phyloP scores from a whole-genome alignment of 2,113 vertebrate species.

The Bambusicola thoracicus region DNA sequence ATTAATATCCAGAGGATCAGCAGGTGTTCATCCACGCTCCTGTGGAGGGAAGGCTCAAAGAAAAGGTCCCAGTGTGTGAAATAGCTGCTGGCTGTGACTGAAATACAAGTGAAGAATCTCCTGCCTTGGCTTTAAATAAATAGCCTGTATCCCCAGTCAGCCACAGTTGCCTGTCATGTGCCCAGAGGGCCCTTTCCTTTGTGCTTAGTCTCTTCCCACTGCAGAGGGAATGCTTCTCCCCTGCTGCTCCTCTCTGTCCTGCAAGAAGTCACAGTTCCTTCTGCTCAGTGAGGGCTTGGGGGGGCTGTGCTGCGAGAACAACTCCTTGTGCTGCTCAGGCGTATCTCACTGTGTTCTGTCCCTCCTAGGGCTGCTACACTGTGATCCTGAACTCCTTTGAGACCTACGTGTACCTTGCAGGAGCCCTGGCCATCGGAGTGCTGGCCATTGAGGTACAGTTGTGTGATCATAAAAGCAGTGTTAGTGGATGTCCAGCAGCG shows the following conservation, averaged over 20 bases:
- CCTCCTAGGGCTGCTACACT: conserved; percentile 88
- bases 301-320: not conserved
- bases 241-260: not conserved
- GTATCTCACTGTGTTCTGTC: not conserved
- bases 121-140: not conserved
- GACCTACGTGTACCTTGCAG: conserved; percentile 90
- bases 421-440: conserved; percentile 90
- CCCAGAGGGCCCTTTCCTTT: not conserved
- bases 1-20: not conserved
- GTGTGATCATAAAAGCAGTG: not conserved
- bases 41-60: not conserved
- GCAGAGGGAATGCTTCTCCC: not conserved
- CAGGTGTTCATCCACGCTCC: not conserved
- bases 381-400: conserved; percentile 90
- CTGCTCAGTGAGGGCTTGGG: rapidly evolving
- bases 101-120: not conserved
- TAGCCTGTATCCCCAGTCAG: not conserved
- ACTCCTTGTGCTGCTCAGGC: rapidly evolving
- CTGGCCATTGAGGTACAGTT: conserved; percentile 87
- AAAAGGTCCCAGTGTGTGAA: not conserved
- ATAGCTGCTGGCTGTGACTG: not conserved
- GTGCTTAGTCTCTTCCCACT: not conserved
- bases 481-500: not conserved
- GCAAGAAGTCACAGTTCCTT: not conserved
- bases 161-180: not conserved